Evolutionary conservation across 2,888 invertebrate genomes (phyloP).

Genomic region (Aelia acuminata): DNA sequence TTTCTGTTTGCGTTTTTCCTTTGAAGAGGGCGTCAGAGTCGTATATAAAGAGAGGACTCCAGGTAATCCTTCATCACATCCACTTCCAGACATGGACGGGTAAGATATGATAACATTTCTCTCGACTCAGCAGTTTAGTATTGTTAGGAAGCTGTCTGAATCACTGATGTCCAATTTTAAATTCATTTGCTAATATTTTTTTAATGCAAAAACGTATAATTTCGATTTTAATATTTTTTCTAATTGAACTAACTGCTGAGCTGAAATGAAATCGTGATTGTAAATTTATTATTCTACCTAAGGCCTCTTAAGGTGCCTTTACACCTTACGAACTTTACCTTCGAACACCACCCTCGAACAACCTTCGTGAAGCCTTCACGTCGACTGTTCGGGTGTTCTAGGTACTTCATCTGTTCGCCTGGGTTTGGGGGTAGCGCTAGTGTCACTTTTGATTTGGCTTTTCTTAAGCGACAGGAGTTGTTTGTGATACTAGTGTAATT

Average conservation of each 20-base stretch:
- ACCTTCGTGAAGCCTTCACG: no score
- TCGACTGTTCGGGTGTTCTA: no score
- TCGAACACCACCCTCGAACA: no score
- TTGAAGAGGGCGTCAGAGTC: constrained; percentile 1
- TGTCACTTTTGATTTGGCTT: no score
- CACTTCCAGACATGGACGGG: constrained; percentile 31
- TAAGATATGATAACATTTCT: neutral
- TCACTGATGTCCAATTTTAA: neutral
- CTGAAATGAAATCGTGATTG: neutral
- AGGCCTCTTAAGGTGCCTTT: no score
- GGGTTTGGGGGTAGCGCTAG: no score
- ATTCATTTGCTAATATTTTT: no score
- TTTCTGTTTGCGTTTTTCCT: neutral
- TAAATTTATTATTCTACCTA: neutral
- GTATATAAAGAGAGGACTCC: neutral
- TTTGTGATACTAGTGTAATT: no score
- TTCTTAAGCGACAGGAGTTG: no score
- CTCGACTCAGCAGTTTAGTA: neutral
- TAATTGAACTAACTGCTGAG: neutral
- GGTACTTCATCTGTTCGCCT: no score
- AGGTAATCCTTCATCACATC: neutral
- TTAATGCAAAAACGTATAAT: neutral
- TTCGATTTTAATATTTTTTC: neutral
- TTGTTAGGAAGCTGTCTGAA: neutral
- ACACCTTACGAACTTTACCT: no score